phyloP scores from a whole-genome alignment of 1,140 invertebrate genomes.

The Zaprionus taronus region DNA sequence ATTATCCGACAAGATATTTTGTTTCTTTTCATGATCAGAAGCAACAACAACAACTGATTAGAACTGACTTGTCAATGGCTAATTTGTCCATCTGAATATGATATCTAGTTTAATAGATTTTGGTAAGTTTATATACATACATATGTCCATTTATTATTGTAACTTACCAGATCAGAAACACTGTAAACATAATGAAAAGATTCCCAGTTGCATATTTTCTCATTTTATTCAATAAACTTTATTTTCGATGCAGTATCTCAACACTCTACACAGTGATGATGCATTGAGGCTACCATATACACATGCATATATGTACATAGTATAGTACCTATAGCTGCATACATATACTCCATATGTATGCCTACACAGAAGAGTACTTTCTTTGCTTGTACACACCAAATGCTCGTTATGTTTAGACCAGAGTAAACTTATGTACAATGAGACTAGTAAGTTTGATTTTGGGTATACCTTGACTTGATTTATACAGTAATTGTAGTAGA shows the following conservation, averaged over 20 bases:
- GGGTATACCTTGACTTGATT: conserved; percentile 18
- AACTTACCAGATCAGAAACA: neutral
- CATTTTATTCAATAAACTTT: conserved; percentile 66
- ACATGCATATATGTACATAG: conserved; percentile 26
- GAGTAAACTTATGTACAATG: conserved; percentile 64
- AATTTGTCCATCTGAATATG: neutral
- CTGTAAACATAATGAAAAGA: neutral
- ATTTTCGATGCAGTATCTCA: conserved; percentile 34
- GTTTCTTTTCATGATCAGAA: neutral
- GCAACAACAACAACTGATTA: conserved; percentile 3
- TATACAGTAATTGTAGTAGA: conserved; percentile 53
- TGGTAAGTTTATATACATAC: neutral
- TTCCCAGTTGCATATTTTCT: conserved; percentile 4
- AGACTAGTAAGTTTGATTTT: conserved; percentile 46
- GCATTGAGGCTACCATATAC: conserved; percentile 32
- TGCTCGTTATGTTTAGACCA: conserved; percentile 61
- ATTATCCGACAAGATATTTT: neutral
- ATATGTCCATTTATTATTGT: too few species aligned
- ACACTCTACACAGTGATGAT: conserved; percentile 29
- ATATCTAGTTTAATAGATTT: neutral
- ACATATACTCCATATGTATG: conserved; percentile 11
- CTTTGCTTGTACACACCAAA: conserved; percentile 75
- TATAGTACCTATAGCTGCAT: conserved; percentile 6
- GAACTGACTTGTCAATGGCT: neutral
- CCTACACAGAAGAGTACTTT: conserved; percentile 26